A percentile compares a stretch with the other conserved stretches of the same genome.
Conservation (phyloP, 2,113 vertebrate species). For the Pseudolaguvia tuberculata region DNA sequence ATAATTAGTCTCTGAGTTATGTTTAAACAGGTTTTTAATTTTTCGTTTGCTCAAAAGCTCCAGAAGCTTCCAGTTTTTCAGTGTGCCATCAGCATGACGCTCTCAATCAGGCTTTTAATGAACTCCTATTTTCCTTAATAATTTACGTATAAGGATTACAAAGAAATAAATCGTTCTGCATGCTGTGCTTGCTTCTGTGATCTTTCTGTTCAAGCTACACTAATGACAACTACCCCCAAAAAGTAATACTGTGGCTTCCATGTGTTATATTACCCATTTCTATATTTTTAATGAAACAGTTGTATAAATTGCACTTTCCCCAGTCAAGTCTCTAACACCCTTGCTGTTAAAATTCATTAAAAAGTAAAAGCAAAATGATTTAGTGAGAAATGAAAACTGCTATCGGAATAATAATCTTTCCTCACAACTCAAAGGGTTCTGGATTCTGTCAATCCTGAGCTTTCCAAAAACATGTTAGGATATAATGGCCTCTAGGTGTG, state of each 20-base stretch:
- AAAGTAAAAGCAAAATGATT: neutral
- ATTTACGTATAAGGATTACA: slow-evolving; percentile 24
- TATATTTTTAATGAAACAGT: neutral
- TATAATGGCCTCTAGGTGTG: neutral
- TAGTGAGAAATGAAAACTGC: neutral
- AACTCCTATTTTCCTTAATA: slow-evolving; percentile 1
- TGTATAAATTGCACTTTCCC: slow-evolving; percentile 3
- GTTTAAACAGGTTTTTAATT: slow-evolving; percentile 6
- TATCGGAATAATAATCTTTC: neutral
- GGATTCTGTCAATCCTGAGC: neutral
- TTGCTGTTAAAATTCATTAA: slow-evolving; percentile 10
- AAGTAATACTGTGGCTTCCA: neutral
- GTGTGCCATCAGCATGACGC: slow-evolving; percentile 3
- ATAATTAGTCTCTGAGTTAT: neutral
- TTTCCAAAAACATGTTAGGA: neutral
- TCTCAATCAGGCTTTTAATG: slow-evolving; percentile 3
- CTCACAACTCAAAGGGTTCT: neutral
- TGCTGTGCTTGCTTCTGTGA: slow-evolving; percentile 21
- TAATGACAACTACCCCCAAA: slow-evolving; percentile 1
- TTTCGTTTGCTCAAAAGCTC: neutral
- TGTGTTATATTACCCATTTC: neutral
- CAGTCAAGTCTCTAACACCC: neutral
- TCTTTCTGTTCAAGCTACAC: neutral
- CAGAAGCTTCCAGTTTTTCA: slow-evolving; percentile 4
- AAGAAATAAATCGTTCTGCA: slow-evolving; percentile 11